phyloP scores from a whole-genome alignment of 1,140 invertebrate genomes.

The Solenopsis fugax region DNA sequence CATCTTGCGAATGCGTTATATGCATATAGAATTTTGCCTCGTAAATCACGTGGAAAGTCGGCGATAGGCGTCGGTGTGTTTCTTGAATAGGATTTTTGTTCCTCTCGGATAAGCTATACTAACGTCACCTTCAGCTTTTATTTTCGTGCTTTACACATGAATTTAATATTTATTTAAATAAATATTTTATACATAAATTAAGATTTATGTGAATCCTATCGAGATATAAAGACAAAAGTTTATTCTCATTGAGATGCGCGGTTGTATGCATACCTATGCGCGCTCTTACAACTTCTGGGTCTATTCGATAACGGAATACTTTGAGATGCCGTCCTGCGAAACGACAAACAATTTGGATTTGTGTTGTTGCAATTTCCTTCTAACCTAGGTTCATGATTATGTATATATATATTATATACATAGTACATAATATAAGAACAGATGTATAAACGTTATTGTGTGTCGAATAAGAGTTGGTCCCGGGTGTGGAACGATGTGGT shows the following conservation, averaged over 20 bases:
- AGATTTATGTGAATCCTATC: too few relatives aligned
- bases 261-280: not conserved
- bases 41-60: constrained; percentile 55
- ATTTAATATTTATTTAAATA: constrained; percentile 6
- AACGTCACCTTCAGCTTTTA: constrained; percentile 25
- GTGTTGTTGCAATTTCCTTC: constrained; percentile 57
- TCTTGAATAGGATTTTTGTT: constrained; percentile 37
- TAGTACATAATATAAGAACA: not conserved
- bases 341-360: constrained; percentile 25
- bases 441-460: constrained; percentile 15
- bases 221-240: constrained; percentile 11
- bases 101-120: not conserved
- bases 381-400: constrained; percentile 15
- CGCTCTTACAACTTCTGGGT: not conserved
- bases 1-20: constrained; percentile 34
- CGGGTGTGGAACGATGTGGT: constrained; percentile 58
- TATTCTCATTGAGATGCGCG: constrained; percentile 16
- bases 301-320: constrained; percentile 62
- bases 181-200: not conserved
- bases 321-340: not conserved
- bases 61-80: constrained; percentile 24
- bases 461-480: not conserved
- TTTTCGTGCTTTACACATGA: not conserved
- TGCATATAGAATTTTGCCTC: constrained; percentile 34
- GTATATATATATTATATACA: not conserved